phyloP scores from a whole-genome alignment of 2,888 invertebrate species.

The Hipparchia sbordonii region DNA sequence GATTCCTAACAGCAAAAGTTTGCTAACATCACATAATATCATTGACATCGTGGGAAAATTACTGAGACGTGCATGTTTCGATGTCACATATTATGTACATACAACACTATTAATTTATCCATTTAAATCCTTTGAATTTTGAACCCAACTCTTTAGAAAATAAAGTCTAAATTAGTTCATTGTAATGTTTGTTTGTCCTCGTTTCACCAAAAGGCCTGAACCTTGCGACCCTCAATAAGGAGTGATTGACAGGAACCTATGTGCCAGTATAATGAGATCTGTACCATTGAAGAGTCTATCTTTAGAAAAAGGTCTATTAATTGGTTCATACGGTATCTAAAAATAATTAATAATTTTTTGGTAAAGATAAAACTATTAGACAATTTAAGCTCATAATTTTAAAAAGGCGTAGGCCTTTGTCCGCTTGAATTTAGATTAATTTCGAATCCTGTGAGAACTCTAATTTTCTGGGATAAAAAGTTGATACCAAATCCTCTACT shows the following conservation, averaged over 20 bases:
- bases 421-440: background rate
- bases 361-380: no score
- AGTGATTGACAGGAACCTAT: slow-evolving; percentile 42
- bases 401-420: no score
- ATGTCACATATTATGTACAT: background rate
- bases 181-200: slow-evolving; percentile 34
- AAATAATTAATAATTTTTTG: no score
- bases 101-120: background rate
- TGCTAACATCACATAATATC: background rate
- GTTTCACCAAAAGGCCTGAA: slow-evolving; percentile 44
- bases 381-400: no score
- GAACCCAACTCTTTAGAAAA: background rate
- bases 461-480: no score
- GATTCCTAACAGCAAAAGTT: background rate
- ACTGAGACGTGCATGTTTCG: slow-evolving; percentile 1
- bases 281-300: slow-evolving; percentile 1
- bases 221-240: slow-evolving; percentile 65
- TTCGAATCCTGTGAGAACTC: no score
- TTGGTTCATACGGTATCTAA: background rate
- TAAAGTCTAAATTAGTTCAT: background rate
- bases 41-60: slow-evolving; percentile 19
- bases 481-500: no score
- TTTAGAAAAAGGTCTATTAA: background rate
- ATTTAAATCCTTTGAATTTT: background rate
- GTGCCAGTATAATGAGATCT: slow-evolving; percentile 41